These are phyloP conservation scores for Octodon degus DNA, from an alignment of 2,113 vertebrate genomes.

Conservation along the genomic window DNA sequence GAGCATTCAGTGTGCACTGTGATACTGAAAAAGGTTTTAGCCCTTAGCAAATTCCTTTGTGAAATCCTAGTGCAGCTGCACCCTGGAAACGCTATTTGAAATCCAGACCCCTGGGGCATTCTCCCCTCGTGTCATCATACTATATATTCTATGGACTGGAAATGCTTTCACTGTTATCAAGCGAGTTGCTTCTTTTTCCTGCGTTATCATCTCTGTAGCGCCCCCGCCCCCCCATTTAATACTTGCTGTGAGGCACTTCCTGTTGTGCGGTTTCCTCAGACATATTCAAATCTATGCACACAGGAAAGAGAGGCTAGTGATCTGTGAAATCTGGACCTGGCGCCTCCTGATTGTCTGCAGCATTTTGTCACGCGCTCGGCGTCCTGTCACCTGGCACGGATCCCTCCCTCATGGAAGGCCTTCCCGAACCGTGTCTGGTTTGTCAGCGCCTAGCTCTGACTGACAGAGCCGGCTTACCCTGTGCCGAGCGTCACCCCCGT, in stretches of 20 bases:
- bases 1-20: background rate
- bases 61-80: conserved; percentile 35
- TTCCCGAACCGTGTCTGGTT: conserved; percentile 79
- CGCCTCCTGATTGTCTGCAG: conserved; percentile 76
- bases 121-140: background rate
- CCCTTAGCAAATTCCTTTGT: conserved; percentile 30
- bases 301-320: conserved; percentile 73
- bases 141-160: background rate
- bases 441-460: conserved; percentile 79
- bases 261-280: conserved; percentile 71
- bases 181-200: conserved; percentile 1
- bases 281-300: conserved; percentile 77
- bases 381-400: conserved; percentile 75
- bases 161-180: background rate
- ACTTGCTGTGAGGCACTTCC: conserved; percentile 58
- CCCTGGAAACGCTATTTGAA: background rate
- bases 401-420: conserved; percentile 68
- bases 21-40: conserved; percentile 1
- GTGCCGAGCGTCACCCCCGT: conserved; percentile 72
- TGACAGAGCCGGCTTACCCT: conserved; percentile 80
- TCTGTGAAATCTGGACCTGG: conserved; percentile 70
- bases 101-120: conserved; percentile 12
- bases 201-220: conserved; percentile 13
- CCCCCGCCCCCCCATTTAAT: conserved; percentile 16
- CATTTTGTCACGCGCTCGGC: conserved; percentile 75